phyloP scores from a whole-genome alignment of 2,888 invertebrate species.

The Drosophila prolongata region DNA sequence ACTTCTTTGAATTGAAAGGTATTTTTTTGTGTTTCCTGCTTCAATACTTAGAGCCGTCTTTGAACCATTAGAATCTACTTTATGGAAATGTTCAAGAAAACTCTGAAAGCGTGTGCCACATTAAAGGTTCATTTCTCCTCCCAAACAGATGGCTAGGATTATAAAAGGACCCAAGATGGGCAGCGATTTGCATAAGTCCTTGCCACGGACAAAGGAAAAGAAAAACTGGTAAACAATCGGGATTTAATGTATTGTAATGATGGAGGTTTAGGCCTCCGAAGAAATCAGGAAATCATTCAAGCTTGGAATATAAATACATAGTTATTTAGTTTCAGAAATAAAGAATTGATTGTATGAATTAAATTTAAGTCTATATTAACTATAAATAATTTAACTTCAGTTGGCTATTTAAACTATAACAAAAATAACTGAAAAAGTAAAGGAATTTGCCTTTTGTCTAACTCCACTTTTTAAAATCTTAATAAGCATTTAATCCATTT shows the following conservation, averaged over 20 bases:
- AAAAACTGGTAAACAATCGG: slow-evolving; percentile 12
- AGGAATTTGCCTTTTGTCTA: no score
- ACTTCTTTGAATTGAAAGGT: slow-evolving; percentile 1
- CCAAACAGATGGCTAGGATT: slow-evolving; percentile 27
- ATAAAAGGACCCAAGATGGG: slow-evolving; percentile 21
- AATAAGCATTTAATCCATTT: no score
- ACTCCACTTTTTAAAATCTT: no score
- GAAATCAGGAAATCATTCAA: not conserved
- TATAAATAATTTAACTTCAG: no score
- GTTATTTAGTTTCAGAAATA: not conserved
- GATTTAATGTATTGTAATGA: slow-evolving; percentile 12
- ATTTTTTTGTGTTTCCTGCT: slow-evolving; percentile 3
- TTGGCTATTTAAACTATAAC: not conserved
- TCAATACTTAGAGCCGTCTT: slow-evolving; percentile 12
- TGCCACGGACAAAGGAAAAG: slow-evolving; percentile 20
- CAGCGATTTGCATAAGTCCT: slow-evolving; percentile 50
- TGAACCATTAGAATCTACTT: slow-evolving; percentile 38
- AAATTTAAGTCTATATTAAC: no score
- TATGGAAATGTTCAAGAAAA: slow-evolving; percentile 47
- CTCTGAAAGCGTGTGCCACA: slow-evolving; percentile 53
- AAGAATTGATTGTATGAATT: not conserved
- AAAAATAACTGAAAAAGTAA: no score
- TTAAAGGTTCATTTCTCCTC: slow-evolving; percentile 57
- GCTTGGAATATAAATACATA: not conserved
- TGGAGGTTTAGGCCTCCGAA: not conserved